These are phyloP conservation scores for Phycodurus eques DNA, from an alignment of 2,113 vertebrate species.

Conservation along the genomic window DNA sequence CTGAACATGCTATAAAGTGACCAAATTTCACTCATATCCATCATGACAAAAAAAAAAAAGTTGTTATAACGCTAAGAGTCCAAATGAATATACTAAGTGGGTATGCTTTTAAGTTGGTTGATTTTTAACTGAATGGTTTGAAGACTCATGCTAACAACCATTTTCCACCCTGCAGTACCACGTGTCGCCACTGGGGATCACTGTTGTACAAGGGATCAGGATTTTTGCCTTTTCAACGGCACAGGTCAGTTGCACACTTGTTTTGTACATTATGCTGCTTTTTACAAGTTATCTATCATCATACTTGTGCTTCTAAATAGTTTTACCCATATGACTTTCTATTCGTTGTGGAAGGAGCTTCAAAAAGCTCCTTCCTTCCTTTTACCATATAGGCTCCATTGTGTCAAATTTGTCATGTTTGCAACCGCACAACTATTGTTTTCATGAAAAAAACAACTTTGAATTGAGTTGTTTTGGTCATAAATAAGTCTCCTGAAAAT, in stretches of 20 bases:
- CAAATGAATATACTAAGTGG: neutral
- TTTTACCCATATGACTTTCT: neutral
- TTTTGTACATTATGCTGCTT: neutral
- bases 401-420: neutral
- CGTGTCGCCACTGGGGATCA: constrained; percentile 28
- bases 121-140: neutral
- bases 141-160: neutral
- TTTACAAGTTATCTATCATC: neutral
- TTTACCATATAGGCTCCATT: too few species aligned
- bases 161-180: constrained; percentile 16
- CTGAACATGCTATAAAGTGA: neutral
- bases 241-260: neutral
- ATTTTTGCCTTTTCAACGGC: neutral
- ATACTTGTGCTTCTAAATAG: neutral
- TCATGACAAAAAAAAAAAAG: neutral
- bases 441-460: neutral
- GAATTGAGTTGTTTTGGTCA: neutral
- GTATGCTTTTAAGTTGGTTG: neutral
- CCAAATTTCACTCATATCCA: neutral
- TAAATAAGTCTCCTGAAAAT: neutral
- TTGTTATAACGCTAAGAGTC: neutral
- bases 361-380: too few species aligned
- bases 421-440: neutral
- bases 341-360: neutral
- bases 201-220: neutral